Conservation (phyloP, 1,140 invertebrate species). For the Formica exsecta region DNA sequence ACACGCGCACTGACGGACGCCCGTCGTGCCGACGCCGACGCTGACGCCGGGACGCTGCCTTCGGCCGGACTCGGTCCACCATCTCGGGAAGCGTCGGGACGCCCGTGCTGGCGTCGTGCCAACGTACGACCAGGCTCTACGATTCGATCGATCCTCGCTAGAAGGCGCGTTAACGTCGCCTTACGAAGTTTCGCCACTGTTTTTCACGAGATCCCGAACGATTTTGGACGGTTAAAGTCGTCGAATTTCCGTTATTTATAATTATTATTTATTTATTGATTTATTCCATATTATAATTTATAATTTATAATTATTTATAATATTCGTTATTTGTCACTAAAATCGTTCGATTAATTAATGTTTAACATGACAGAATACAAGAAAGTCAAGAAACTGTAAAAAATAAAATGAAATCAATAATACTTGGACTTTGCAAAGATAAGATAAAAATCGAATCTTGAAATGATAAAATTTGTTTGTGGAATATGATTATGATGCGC, state of each 20-base stretch:
- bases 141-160: slow-evolving; percentile 65
- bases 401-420: neutral
- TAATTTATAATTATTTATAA: no score
- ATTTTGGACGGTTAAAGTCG: neutral
- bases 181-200: slow-evolving; percentile 12
- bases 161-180: slow-evolving; percentile 66
- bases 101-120: slow-evolving; percentile 81
- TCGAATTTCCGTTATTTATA: neutral
- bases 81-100: slow-evolving; percentile 84
- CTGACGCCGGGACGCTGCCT: slow-evolving; percentile 84
- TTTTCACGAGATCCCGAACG: slow-evolving; percentile 5
- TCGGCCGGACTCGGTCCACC: slow-evolving; percentile 83
- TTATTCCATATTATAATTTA: neutral
- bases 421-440: neutral
- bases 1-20: slow-evolving; percentile 85
- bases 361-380: neutral
- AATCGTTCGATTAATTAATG: neutral
- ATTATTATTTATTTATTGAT: neutral
- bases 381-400: no score
- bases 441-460: neutral
- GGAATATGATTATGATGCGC: neutral
- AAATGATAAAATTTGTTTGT: neutral
- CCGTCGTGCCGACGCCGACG: slow-evolving; percentile 72
- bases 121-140: slow-evolving; percentile 70
- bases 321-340: neutral